These are phyloP conservation scores for Brenthis daphne DNA, from an alignment of 2,888 invertebrate species.

Conservation along the genomic window DNA sequence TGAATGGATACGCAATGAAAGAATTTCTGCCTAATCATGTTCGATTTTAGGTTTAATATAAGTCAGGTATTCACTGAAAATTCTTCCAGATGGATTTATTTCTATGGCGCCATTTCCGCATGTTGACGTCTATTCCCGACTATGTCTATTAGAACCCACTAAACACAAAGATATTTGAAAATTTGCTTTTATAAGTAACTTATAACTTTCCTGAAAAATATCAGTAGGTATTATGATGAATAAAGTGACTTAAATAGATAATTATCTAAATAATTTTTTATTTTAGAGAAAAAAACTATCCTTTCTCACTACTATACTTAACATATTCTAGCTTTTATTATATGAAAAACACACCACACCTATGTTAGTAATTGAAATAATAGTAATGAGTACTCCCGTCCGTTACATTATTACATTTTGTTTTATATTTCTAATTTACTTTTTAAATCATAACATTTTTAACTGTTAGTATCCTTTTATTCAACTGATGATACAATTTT, in stretches of 20 bases:
- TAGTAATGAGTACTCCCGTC: too few species aligned
- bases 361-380: too few species aligned
- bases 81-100: conserved; percentile 23
- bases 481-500: conserved; percentile 4
- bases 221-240: not conserved
- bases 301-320: too few species aligned
- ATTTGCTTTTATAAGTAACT: not conserved
- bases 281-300: too few species aligned
- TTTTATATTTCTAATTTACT: too few species aligned
- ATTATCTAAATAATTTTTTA: too few species aligned
- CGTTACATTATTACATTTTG: too few species aligned
- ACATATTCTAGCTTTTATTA: too few species aligned
- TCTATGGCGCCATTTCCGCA: conserved; percentile 23
- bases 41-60: conserved; percentile 22
- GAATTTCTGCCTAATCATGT: conserved; percentile 22
- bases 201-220: not conserved
- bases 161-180: conserved; percentile 8
- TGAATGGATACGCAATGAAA: conserved; percentile 1
- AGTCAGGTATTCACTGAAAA: conserved; percentile 16
- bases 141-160: conserved; percentile 17
- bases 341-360: too few species aligned
- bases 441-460: not conserved
- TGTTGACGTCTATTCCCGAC: conserved; percentile 18
- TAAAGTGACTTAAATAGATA: too few species aligned
- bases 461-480: conserved; percentile 1